These are phyloP conservation scores for Bos indicus DNA, from an alignment of 2,113 vertebrate genomes.

Conservation along the genomic window DNA sequence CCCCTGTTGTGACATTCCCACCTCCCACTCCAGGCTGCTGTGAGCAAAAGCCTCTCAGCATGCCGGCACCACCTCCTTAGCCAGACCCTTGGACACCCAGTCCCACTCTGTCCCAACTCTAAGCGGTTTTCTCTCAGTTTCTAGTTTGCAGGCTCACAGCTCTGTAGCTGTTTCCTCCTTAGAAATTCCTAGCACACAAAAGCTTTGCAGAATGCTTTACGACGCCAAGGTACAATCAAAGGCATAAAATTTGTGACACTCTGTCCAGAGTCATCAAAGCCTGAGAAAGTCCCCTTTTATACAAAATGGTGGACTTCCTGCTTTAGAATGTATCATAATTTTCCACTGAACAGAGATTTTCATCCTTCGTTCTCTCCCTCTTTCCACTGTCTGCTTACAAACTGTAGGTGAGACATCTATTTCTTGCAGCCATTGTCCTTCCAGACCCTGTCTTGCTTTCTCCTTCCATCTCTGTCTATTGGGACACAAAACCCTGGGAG, in stretches of 20 bases:
- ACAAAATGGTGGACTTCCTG: not conserved
- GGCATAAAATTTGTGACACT: not conserved
- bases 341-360: not conserved
- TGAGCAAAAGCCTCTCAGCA: not conserved
- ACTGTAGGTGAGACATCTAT: not conserved
- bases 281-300: not conserved
- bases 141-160: not conserved
- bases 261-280: not conserved
- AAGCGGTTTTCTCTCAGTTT: not conserved
- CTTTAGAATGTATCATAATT: not conserved
- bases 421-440: not conserved
- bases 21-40: not conserved
- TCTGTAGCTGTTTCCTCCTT: not conserved
- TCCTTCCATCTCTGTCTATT: not conserved
- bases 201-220: not conserved
- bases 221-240: not conserved
- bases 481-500: not conserved
- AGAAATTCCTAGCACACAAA: not conserved
- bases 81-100: not conserved
- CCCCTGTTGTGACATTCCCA: not conserved
- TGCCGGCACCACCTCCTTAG: not conserved
- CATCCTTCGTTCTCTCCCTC: not conserved
- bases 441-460: not conserved
- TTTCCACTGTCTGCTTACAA: not conserved
- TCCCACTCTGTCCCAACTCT: not conserved